Base-by-base conservation (phyloP, 2,888 invertebrate species). In the Drosophila basisetae region DNA sequence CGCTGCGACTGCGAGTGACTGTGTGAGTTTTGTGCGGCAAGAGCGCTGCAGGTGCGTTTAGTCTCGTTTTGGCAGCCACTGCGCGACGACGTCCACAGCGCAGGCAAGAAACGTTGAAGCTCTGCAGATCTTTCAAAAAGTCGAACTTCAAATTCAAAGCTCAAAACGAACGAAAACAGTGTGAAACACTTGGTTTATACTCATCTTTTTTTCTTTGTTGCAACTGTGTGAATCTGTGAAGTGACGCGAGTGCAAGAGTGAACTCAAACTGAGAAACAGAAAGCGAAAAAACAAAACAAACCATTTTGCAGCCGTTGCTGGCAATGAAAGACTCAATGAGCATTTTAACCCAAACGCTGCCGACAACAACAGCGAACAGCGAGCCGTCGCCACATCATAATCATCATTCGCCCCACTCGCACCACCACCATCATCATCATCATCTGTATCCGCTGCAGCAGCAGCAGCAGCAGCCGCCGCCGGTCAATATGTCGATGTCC, bases 241-340 rank as follows among this genome's bases (percentile, higher is more conserved):
- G 56, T 56, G 56, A 9, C 16, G 47, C 47, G 47, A 47, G 25
- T 56, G 55, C 28, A 4, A 56, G n/a, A 39, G 55, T 39, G 35
- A 25, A 67, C n/a, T 56, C 53, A 25, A 52, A 55, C 60, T n/a
- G 28, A 28, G 56, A 67, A 58, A 39, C 53, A 58, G 55, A 60
- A 43, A 49, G 22, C 16, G 63, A 37, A 52, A 25, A 54, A 25
- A 37, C 11, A 28, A 56, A 37, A 4, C 5, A 25, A 55, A 18
- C 13, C 11, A 9, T 10, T 18, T 28, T 13, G 41, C 54, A 58
- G 58, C 56, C 58, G 67, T 55, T 37, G 43, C 47, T 54, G 84
- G 91, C 83, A 87, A 92, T 92, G 92, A 92, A 92, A 92, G 92
- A 92, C 82, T 92, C 92, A 91, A 91, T 92, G 91, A 92, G 92